A percentile compares a stretch with the other conserved stretches of the same genome.
phyloP scores from a whole-genome alignment of 2,113 vertebrate genomes.

The Ictalurus furcatus region DNA sequence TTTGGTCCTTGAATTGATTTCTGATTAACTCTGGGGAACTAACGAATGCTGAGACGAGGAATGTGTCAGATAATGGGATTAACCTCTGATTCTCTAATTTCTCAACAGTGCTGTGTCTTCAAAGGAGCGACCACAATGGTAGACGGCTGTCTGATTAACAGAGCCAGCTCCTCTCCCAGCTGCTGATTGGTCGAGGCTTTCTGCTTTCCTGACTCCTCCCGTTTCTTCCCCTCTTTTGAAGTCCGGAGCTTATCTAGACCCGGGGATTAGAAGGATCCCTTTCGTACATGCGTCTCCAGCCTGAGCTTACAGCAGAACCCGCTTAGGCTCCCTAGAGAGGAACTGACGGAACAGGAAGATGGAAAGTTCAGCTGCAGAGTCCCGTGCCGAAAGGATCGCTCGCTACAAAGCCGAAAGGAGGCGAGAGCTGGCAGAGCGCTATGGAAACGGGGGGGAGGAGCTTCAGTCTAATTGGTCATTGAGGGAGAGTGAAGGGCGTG shows the following conservation, averaged over 20 bases:
- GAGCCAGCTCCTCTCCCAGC: constrained; percentile 12
- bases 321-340: constrained; percentile 32
- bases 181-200: constrained; percentile 33
- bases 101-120: constrained; percentile 37
- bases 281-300: constrained; percentile 41
- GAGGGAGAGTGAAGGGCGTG: constrained; percentile 56
- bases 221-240: constrained; percentile 8
- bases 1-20: neutral
- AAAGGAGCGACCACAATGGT: constrained; percentile 29
- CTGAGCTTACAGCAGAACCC: constrained; percentile 9
- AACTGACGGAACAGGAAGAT: constrained; percentile 35
- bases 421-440: constrained; percentile 72
- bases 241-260: neutral
- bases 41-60: neutral
- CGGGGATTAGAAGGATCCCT: neutral
- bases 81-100: constrained; percentile 25
- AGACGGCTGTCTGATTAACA: neutral
- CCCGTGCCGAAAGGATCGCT: constrained; percentile 74
- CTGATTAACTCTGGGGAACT: neutral
- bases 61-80: neutral
- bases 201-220: constrained; percentile 13
- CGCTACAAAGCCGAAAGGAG: constrained; percentile 78
- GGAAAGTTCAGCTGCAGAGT: constrained; percentile 67
- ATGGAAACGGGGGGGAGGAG: constrained; percentile 68
- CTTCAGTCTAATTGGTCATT: constrained; percentile 68